phyloP scores from a whole-genome alignment of 2,888 invertebrate genomes.

The Beris chalybata region DNA sequence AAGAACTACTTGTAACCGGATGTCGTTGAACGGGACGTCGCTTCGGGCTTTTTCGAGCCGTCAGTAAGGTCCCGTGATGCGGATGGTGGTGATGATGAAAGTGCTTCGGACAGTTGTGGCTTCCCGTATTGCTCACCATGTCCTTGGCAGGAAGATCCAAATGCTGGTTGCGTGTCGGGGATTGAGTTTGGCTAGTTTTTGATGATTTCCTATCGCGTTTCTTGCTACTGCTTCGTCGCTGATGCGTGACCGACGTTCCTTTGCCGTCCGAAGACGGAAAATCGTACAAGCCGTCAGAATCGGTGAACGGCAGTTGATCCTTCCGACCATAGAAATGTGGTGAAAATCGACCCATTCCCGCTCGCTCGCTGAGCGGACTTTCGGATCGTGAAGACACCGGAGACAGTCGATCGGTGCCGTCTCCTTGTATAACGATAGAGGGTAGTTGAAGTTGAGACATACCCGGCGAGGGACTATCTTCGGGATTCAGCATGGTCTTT shows the following conservation, averaged over 20 bases:
- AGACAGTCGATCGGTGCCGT: conserved; percentile 64
- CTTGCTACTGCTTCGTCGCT: conserved; percentile 65
- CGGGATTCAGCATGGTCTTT: conserved; percentile 60
- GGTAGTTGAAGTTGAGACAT: conserved; percentile 63
- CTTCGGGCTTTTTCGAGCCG: conserved; percentile 63
- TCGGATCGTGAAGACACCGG: conserved; percentile 79
- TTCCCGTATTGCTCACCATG: conserved; percentile 35
- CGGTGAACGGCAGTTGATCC: conserved; percentile 70
- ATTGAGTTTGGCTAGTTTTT: conserved; percentile 50
- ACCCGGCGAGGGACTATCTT: conserved; percentile 56
- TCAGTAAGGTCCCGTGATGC: conserved; percentile 53
- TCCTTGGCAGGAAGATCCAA: conserved; percentile 64
- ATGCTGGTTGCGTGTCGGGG: conserved; percentile 45
- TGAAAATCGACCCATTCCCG: conserved; percentile 68
- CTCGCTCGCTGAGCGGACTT: conserved; percentile 75
- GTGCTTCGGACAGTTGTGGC: conserved; percentile 46
- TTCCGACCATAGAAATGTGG: conserved; percentile 72
- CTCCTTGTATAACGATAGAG: conserved; percentile 63
- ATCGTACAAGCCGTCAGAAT: conserved; percentile 79
- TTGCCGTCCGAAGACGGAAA: conserved; percentile 76
- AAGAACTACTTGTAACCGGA: conserved; percentile 61
- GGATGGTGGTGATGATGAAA: conserved; percentile 45
- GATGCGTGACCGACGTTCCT: conserved; percentile 58
- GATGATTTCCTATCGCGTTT: conserved; percentile 65
- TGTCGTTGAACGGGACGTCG: conserved; percentile 60